Percentiles rank a stretch among this genome's conserved stretches.
Evolutionary conservation across 1,140 invertebrate genomes (phyloP).

Genomic region (Brachionus asplanchnoidis): DNA sequence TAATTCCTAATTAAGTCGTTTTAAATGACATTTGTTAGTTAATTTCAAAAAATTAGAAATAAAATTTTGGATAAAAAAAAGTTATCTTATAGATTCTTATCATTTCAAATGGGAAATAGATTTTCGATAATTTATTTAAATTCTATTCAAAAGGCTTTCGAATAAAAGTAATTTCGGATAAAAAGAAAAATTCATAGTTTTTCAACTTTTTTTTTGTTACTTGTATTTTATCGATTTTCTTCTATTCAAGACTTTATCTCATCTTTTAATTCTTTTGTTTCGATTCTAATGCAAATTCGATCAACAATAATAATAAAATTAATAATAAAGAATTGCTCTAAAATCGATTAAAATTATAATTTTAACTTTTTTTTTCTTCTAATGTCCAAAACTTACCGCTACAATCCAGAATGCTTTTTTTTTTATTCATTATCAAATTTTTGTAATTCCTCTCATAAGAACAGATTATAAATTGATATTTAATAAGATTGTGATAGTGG

Average conservation of each 20-base stretch:
- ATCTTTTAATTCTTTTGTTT: not conserved
- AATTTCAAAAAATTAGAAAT: no score
- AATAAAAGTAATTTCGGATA: slow-evolving; percentile 22
- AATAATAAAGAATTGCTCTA: not conserved
- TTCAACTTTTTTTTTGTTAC: not conserved
- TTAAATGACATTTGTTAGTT: no score
- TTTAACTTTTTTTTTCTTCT: no score
- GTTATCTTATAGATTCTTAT: not conserved
- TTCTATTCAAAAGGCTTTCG: not conserved
- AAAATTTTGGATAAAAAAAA: not conserved
- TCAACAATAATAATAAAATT: not conserved
- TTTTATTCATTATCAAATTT: no score
- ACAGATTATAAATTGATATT: no score
- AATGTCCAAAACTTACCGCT: no score
- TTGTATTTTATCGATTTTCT: not conserved
- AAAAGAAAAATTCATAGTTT: not conserved
- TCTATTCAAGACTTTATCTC: not conserved
- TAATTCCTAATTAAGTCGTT: not conserved
- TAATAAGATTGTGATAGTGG: no score
- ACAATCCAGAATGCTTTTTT: no score
- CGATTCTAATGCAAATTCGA: not conserved
- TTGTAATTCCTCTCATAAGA: no score
- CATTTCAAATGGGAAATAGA: not conserved
- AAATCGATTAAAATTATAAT: not conserved
- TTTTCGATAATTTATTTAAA: slow-evolving; percentile 22